A percentile compares a stretch with the other conserved stretches of the same genome.
Conservation (phyloP, 37 sponge, comb jelly and placozoan species). For the Cliona cf. orientalis region DNA sequence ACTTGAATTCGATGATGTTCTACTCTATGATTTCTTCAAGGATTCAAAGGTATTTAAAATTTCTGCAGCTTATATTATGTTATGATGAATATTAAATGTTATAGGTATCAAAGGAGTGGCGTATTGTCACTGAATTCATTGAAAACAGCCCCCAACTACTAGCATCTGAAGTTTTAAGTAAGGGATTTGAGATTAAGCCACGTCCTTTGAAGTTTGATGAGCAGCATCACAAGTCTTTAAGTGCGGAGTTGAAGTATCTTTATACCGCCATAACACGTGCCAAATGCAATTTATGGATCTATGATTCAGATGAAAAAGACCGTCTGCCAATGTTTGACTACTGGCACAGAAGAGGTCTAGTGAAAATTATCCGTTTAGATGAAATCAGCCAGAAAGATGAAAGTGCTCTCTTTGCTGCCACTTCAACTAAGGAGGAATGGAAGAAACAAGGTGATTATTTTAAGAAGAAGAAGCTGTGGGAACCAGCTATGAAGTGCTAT, state of each 20-base stretch:
- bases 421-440: slow-evolving; percentile 76
- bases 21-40: slow-evolving; percentile 86
- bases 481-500: slow-evolving; percentile 75
- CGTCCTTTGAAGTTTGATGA: slow-evolving; percentile 62
- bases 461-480: slow-evolving; percentile 56
- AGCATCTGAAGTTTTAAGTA: too few relatives aligned
- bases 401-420: slow-evolving; percentile 32
- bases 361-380: slow-evolving; percentile 15
- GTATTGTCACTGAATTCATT: slow-evolving; percentile 44
- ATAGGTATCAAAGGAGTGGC: slow-evolving; percentile 74
- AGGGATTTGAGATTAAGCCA: too few relatives aligned
- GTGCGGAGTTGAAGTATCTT: slow-evolving; percentile 79
- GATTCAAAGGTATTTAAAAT: slow-evolving; percentile 90
- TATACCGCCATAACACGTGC: slow-evolving; percentile 88
- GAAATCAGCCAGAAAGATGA: slow-evolving; percentile 22
- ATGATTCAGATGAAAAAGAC: slow-evolving; percentile 52
- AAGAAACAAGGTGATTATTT: slow-evolving; percentile 75
- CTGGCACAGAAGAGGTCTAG: slow-evolving; percentile 42
- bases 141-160: slow-evolving; percentile 5
- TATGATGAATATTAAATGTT: neutral
- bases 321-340: slow-evolving; percentile 57
- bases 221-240: slow-evolving; percentile 58
- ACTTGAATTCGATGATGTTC: slow-evolving; percentile 88
- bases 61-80: neutral
- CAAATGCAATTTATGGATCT: slow-evolving; percentile 80